Evolutionary conservation across 2,797 vertebrate species (phyloP).

Genomic region (Phataginus tricuspis): DNA sequence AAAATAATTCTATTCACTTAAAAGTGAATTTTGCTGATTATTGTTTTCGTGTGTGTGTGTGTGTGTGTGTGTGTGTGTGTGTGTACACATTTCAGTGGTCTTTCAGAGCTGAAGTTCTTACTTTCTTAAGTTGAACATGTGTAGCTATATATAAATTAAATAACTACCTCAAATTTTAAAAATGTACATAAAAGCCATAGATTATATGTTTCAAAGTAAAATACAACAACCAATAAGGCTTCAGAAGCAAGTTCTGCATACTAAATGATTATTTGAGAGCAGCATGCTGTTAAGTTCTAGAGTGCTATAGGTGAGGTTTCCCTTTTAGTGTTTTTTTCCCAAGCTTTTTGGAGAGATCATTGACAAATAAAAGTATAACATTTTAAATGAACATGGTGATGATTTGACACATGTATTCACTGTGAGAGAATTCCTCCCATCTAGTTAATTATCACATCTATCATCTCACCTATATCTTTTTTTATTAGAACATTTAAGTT

Average conservation of each 20-base stretch:
- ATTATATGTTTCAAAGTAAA: neutral
- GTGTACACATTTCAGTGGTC: neutral
- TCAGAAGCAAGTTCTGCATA: neutral
- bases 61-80: neutral
- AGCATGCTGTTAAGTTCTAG: neutral
- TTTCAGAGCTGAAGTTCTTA: neutral
- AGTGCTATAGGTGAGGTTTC: neutral
- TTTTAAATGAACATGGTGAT: neutral
- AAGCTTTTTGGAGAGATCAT: neutral
- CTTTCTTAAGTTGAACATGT: slow-evolving; percentile 15
- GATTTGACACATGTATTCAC: neutral
- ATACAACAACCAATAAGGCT: neutral
- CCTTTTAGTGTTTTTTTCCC: neutral
- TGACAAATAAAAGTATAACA: neutral
- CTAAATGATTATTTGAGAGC: neutral
- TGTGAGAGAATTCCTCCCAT: neutral
- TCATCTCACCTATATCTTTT: neutral
- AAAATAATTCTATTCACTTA: slow-evolving; percentile 5
- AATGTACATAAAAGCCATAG: neutral
- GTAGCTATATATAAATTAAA: neutral
- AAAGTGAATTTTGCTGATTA: neutral
- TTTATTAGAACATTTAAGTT: neutral
- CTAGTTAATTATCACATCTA: neutral
- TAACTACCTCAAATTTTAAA: neutral
- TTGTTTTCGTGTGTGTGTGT: neutral